Percentiles rank a stretch among this genome's conserved stretches.
Evolutionary conservation across 2,113 vertebrate genomes (phyloP).

Genomic region (Rhabdomys dilectus): DNA sequence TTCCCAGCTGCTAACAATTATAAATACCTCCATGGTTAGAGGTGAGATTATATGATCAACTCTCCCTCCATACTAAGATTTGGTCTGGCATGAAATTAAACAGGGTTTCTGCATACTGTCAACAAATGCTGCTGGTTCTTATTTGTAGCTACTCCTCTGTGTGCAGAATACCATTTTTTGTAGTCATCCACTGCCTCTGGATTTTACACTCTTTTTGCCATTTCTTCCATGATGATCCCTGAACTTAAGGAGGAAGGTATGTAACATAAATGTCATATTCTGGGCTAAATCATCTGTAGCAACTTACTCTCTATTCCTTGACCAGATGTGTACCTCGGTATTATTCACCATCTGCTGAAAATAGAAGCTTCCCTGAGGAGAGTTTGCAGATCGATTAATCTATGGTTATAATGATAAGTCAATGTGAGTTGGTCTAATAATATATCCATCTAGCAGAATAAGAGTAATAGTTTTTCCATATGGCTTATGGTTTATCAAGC

Average conservation of each 20-base stretch:
- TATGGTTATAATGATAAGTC: background rate
- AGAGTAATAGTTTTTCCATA: background rate
- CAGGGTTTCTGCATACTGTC: background rate
- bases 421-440: background rate
- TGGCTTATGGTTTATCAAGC: background rate
- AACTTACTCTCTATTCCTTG: background rate
- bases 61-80: background rate
- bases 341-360: background rate
- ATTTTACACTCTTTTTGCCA: background rate
- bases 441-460: background rate
- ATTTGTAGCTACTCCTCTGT: background rate
- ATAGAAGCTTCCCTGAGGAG: background rate
- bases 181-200: background rate
- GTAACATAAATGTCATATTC: background rate
- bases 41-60: background rate
- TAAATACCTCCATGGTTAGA: background rate
- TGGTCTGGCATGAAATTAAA: background rate
- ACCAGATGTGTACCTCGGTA: background rate
- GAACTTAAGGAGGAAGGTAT: background rate
- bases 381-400: background rate
- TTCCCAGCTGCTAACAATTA: background rate
- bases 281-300: background rate
- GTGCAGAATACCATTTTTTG: background rate
- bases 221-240: background rate
- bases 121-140: background rate